Conservation (phyloP, 2,888 invertebrate species). For the Leucoptera coffeella region DNA sequence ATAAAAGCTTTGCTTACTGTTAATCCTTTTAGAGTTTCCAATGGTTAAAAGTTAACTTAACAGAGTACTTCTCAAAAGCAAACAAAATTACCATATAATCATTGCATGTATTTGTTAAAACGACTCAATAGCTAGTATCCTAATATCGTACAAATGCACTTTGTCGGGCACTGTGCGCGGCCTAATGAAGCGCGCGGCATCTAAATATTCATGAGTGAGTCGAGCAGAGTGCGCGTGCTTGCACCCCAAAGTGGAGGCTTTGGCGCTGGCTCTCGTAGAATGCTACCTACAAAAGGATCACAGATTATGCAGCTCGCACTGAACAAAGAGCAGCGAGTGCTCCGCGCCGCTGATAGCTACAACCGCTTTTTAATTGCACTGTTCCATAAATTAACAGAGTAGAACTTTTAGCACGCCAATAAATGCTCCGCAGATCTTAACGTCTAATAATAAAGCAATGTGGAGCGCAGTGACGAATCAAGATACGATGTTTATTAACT, state of each 20-base stretch:
- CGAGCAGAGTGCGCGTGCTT: conserved; percentile 19
- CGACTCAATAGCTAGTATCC: no score
- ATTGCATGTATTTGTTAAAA: no score
- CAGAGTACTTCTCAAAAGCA: no score
- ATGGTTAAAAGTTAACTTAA: no score
- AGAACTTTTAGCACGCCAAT: neutral
- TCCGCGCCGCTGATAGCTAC: conserved; percentile 22
- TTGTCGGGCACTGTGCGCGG: no score
- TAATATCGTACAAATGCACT: no score
- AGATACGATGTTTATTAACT: no score
- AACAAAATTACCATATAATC: no score
- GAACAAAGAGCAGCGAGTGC: conserved; percentile 18
- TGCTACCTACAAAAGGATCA: conserved; percentile 18
- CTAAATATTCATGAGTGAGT: conserved; percentile 38
- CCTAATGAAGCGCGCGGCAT: conserved; percentile 32
- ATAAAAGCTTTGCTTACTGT: no score
- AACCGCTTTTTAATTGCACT: conserved; percentile 17
- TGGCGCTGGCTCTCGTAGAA: conserved; percentile 15
- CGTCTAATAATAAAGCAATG: conserved; percentile 2
- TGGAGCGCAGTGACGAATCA: neutral
- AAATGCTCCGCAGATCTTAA: no score
- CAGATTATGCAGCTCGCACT: conserved; percentile 13
- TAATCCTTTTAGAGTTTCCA: no score
- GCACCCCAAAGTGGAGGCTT: conserved; percentile 30
- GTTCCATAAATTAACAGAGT: neutral